Evolutionary conservation across 2,888 invertebrate species (phyloP), one percentile per base, ranked within the genome.

Genomic region (Drosophila setosimentum): DNA sequence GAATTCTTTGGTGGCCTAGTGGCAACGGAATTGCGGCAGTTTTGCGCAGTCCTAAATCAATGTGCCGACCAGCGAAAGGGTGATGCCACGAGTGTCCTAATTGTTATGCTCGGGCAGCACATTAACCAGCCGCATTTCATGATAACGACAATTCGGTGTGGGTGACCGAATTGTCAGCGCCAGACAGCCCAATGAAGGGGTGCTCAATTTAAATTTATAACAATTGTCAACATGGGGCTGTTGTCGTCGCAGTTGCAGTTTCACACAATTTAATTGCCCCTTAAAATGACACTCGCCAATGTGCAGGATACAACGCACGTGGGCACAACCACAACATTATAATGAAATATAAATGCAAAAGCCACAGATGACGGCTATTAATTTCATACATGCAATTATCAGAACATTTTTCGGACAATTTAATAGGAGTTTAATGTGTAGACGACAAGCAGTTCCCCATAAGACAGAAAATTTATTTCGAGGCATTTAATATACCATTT

Each of bases 201-300:
- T 27, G 42, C 50, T 67, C 87, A 85, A 87, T 89, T 85, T 75
- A 87, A 85, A 89, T 85, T 83, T 89, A 89, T 85, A 79, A 87
- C 89, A 81, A 78, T 74, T 69, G 73, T 58, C 67, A 59, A 40
- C 54, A 37, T 49, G 66, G 51, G 48, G 24, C 24, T 16, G 45
- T 24, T 45, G 13, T n/a, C 48, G 45, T 73, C 68, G 67, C 89
- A 74, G 76, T 86, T 70, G 69, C 82, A 76, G 74, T 73, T 45
- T 16, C 16, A 16, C 24, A 87, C 69, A 76, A 83, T 89, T 79
- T 89, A 83, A 85, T 85, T 83, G 82, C 76, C 62, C 64, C 79
- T 21, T 72, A 76, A 84, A 80, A 76, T 60, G 76, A 40, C 42
- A 57, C 68, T 21, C 54, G 32, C 54, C 68, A 64, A 33, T 24